Base-by-base conservation (phyloP, 2,888 invertebrate genomes). In the Phragmatobia fuliginosa region DNA sequence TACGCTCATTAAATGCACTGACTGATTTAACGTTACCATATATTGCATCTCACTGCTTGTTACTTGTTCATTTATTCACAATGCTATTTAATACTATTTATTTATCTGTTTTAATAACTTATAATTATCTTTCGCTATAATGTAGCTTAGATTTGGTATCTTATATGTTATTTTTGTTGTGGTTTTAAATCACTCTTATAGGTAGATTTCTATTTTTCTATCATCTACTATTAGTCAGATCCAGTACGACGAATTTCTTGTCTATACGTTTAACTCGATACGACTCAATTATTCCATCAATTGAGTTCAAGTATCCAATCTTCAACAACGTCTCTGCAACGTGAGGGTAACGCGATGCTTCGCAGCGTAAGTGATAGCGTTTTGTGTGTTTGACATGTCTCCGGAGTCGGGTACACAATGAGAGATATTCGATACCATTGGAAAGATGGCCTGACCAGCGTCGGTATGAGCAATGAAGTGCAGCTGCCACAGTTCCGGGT, bases 401-500 rank as follows among this genome's bases (percentile, higher is more conserved):
- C 94, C 95, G 95, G 96, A 98, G 98, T 98, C 97, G 98, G 98
- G 97, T 98, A 98, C 97, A 98, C 98, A 96, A 98, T 98, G 98
- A 97, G 97, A 97, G 98, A 98, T 97, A 98, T 98, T 96, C 97
- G 98, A 95, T 99, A 99, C 97, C 97, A 97, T 96, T 99, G 99
- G 99, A 97, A 97, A 96, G 97, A 98, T 96, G 98, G 98, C 93
- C 96, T 96, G 95, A 97, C 97, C 95, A 98, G 98, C 96, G 98
- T 99, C 96, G 98, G 98, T 95, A 98, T 99, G 96, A 98, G 98
- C 97, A 97, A 97, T 95, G 98, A 98, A 96, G 98, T 99, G 96
- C 98, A 98, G 96, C 97, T 99, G 94, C 99, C 99, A 90, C 99
- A 99, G 96, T 99, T 99, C 97, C 97, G 98, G 95, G 98, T 99